Evolutionary conservation across 2,888 invertebrate genomes (phyloP).

Genomic region (Protonemura montana): DNA sequence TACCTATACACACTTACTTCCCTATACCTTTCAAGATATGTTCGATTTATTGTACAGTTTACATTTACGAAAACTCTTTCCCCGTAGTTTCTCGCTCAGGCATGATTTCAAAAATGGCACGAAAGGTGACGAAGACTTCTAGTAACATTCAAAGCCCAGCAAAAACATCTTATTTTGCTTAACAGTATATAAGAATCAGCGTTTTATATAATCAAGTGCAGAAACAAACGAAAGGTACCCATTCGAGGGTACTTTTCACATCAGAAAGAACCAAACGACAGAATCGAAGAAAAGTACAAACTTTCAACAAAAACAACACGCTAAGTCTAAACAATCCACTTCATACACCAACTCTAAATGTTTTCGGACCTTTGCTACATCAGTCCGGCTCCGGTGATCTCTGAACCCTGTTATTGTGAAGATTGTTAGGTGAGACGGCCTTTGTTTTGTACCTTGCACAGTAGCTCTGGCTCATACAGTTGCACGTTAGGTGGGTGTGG

Average conservation of each 20-base stretch:
- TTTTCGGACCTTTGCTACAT: background rate
- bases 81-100: constrained; percentile 39
- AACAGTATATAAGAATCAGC: background rate
- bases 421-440: background rate
- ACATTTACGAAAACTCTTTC: constrained; percentile 39
- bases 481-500: background rate
- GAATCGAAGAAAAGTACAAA: constrained; percentile 3
- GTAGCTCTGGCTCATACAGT: background rate
- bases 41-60: constrained; percentile 47
- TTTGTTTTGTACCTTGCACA: constrained; percentile 31
- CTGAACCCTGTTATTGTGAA: background rate
- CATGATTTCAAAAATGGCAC: constrained; percentile 46
- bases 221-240: background rate
- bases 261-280: background rate
- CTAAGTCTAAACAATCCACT: background rate
- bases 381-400: background rate
- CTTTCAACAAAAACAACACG: constrained; percentile 16
- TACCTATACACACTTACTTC: background rate
- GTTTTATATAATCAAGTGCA: background rate
- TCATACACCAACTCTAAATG: background rate
- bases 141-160: constrained; percentile 15
- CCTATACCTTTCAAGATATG: constrained; percentile 44
- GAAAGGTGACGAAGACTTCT: constrained; percentile 44
- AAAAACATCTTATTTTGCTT: background rate
- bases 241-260: background rate